Conservation (phyloP, 2,113 vertebrate species). For the Ascaphus truei region DNA sequence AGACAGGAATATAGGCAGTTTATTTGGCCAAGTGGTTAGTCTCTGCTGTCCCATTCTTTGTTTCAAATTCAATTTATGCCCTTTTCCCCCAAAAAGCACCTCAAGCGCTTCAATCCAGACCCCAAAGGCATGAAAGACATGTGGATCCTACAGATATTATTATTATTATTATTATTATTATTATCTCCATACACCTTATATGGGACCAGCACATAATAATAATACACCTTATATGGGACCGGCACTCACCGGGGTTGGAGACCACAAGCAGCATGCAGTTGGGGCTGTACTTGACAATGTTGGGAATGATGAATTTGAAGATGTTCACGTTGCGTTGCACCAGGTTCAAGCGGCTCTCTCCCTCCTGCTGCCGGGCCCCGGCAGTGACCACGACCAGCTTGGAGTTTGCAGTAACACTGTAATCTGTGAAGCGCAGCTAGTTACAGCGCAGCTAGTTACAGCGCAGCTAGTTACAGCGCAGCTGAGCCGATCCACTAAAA, state of each 20-base stretch:
- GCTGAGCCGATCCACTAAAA: not conserved
- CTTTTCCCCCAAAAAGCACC: too few species aligned
- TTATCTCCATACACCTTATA: too few species aligned
- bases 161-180: too few species aligned
- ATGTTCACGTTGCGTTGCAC: slow-evolving; percentile 97
- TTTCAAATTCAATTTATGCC: too few species aligned
- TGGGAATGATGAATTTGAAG: slow-evolving; percentile 98
- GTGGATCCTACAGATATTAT: too few species aligned
- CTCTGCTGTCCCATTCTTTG: too few species aligned
- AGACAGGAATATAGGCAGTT: too few species aligned
- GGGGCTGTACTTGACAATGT: slow-evolving; percentile 94
- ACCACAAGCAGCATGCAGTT: slow-evolving; percentile 90
- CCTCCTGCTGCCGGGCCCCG: slow-evolving; percentile 94
- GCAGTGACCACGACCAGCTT: slow-evolving; percentile 93
- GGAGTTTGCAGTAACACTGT: slow-evolving; percentile 89
- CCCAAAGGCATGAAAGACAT: not conserved
- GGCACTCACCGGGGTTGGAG: slow-evolving; percentile 88
- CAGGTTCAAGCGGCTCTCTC: slow-evolving; percentile 94
- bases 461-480: not conserved
- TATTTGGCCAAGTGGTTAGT: too few species aligned
- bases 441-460: not conserved
- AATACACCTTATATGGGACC: not conserved
- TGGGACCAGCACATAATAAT: too few species aligned
- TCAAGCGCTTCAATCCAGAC: not conserved
- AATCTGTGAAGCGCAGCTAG: slow-evolving; percentile 68